phyloP scores from a whole-genome alignment of 2,888 invertebrate genomes.

The Trissonchulus latispiculum region DNA sequence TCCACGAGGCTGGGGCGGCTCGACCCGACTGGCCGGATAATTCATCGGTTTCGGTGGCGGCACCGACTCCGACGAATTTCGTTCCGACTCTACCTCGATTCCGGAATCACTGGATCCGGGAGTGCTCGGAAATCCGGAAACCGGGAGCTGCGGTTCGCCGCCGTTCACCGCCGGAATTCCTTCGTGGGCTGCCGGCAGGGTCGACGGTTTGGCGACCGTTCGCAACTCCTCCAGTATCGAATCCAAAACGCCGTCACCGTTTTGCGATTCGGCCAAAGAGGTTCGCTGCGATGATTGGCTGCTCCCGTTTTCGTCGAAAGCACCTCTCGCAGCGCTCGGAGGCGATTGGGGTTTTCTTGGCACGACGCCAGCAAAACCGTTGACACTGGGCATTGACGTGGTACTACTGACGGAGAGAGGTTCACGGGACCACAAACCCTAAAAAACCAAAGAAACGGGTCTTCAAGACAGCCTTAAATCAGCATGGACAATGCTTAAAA shows the following conservation, averaged over 20 bases:
- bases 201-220: conserved; percentile 12
- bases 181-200: not conserved
- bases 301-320: too few species aligned
- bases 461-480: too few species aligned
- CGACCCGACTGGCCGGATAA: not conserved
- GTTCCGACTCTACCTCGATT: not conserved
- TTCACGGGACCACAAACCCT: too few species aligned
- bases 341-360: too few species aligned
- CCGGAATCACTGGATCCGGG: not conserved
- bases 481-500: too few species aligned
- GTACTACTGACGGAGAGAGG: too few species aligned
- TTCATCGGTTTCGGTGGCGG: not conserved
- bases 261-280: not conserved
- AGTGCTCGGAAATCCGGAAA: not conserved
- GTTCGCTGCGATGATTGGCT: not conserved
- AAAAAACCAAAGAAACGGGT: too few species aligned
- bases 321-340: too few species aligned
- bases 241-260: conserved; percentile 20
- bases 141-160: not conserved
- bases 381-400: too few species aligned
- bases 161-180: not conserved
- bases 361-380: too few species aligned
- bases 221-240: conserved; percentile 23
- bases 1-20: too few species aligned
- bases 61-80: not conserved